Percentiles rank a stretch among this genome's conserved stretches.
phyloP scores from a whole-genome alignment of 2,113 vertebrate species.

The Melanocharis versteri region DNA sequence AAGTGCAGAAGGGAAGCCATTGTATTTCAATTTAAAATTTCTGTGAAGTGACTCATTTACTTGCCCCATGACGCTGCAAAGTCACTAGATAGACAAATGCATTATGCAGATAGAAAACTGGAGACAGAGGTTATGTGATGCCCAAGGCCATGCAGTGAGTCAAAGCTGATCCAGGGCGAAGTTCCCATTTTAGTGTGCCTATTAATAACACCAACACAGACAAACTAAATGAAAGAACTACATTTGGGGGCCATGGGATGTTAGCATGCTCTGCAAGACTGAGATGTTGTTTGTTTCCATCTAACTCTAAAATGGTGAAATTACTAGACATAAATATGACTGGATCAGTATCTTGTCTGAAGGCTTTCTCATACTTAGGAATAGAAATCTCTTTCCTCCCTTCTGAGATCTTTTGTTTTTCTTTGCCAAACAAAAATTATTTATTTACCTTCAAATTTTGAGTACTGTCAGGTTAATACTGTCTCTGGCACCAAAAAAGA shows the following conservation, averaged over 20 bases:
- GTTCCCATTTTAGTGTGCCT: conserved; percentile 41
- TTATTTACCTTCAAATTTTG: neutral
- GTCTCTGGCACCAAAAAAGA: neutral
- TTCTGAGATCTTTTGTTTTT: neutral
- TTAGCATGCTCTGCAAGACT: neutral
- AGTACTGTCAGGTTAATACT: neutral
- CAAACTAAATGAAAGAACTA: conserved; percentile 22
- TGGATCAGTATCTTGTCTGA: neutral
- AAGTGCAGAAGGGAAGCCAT: neutral
- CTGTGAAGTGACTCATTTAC: conserved; percentile 16
- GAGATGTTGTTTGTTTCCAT: neutral
- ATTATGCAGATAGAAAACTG: conserved; percentile 20
- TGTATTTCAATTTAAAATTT: neutral
- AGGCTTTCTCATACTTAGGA: neutral
- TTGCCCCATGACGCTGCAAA: conserved; percentile 2
- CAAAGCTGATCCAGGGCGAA: conserved; percentile 35
- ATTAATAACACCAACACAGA: conserved; percentile 37
- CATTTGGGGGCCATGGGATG: neutral
- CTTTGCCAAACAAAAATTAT: neutral
- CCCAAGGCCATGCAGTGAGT: conserved; percentile 51
- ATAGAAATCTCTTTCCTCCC: neutral
- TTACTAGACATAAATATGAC: neutral
- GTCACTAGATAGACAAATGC: conserved; percentile 10
- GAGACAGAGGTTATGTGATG: conserved; percentile 58
- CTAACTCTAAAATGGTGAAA: neutral